Conservation (phyloP, 1,140 invertebrate genomes). For the Trissolcus basalis region DNA sequence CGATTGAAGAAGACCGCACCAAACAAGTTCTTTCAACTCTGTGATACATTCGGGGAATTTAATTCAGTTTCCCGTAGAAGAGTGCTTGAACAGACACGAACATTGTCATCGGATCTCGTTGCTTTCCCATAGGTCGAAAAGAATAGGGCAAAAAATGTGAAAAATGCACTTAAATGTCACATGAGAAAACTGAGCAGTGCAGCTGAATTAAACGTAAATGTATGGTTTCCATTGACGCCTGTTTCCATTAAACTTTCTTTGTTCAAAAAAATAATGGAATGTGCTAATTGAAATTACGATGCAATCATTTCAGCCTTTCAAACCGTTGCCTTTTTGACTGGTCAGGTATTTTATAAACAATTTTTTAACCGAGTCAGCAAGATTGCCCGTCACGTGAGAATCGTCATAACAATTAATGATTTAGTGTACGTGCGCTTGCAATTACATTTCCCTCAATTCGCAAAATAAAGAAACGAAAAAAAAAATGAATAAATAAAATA, state of each 20-base stretch:
- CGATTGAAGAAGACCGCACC: not conserved
- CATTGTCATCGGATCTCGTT: not conserved
- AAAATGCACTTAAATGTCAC: conserved; percentile 9
- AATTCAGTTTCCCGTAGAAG: not conserved
- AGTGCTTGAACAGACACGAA: not conserved
- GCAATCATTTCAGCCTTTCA: no score
- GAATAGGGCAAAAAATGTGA: conserved; percentile 11
- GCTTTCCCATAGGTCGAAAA: conserved; percentile 6
- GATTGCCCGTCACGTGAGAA: not conserved
- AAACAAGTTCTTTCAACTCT: conserved; percentile 4
- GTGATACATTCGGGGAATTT: not conserved
- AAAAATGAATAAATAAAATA: no score
- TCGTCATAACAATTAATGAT: not conserved
- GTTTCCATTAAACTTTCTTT: no score
- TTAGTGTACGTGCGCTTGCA: not conserved
- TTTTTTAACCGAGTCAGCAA: conserved; percentile 1
- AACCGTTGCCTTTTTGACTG: no score
- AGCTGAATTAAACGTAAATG: not conserved
- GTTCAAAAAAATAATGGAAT: no score
- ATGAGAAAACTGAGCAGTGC: not conserved
- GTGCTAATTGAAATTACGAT: no score
- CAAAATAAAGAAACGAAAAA: not conserved
- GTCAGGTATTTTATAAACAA: conserved; percentile 10
- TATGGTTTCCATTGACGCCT: no score
- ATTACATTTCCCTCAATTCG: no score